Conservation (phyloP, 2,113 vertebrate species). For the Turdus rufiventris region DNA sequence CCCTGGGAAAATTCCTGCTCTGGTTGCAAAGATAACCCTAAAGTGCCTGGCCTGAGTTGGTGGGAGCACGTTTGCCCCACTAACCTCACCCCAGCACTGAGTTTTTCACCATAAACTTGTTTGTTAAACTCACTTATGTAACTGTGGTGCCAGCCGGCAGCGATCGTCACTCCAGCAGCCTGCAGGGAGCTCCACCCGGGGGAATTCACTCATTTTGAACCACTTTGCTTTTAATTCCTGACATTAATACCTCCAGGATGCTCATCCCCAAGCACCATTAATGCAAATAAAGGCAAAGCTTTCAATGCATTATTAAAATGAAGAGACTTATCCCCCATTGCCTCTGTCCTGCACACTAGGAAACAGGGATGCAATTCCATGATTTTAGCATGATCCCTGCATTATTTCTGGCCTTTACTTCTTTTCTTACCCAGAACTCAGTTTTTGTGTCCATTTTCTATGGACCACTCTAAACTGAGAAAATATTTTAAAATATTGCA, state of each 20-base stretch:
- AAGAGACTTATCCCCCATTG: background rate
- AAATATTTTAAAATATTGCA: background rate
- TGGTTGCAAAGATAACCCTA: background rate
- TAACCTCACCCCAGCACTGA: accelerated
- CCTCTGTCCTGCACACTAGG: background rate
- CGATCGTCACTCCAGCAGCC: accelerated
- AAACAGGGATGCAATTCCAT: background rate
- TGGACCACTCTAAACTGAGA: background rate
- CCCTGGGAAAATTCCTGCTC: background rate
- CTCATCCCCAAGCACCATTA: background rate
- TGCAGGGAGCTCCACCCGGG: background rate
- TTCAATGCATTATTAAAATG: background rate
- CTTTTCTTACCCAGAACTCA: background rate
- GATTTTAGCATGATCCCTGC: background rate
- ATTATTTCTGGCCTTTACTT: background rate
- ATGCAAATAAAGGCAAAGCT: background rate
- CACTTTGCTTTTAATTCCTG: background rate
- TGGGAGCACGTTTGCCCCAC: background rate
- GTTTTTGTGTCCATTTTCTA: background rate
- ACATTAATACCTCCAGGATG: background rate
- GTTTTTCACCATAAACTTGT: background rate
- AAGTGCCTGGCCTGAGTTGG: background rate
- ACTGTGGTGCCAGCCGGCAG: background rate
- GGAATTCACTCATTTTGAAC: background rate
- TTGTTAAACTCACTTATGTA: background rate